Conservation (phyloP, 92 coral and sea anemone species). For the Galaxea fascicularis region DNA sequence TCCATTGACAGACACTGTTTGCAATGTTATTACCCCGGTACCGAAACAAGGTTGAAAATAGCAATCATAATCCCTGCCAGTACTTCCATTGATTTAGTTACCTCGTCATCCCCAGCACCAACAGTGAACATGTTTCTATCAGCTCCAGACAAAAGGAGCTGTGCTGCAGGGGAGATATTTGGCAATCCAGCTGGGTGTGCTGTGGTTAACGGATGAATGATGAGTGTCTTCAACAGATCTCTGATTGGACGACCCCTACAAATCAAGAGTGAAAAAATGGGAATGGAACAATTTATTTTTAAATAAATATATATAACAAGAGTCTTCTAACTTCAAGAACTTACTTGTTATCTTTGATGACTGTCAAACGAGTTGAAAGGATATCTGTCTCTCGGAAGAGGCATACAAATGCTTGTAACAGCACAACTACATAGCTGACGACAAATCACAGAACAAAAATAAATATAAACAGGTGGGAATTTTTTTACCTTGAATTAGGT, state of each 20-base stretch:
- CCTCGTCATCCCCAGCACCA: slow-evolving; percentile 28
- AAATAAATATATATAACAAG: not conserved
- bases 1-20: no score
- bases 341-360: slow-evolving; percentile 85
- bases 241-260: slow-evolving; percentile 73
- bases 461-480: not conserved
- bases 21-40: no score
- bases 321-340: not conserved
- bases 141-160: slow-evolving; percentile 73
- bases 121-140: slow-evolving; percentile 38
- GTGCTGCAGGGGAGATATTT: slow-evolving; percentile 82
- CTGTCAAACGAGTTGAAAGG: slow-evolving; percentile 72
- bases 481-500: no score
- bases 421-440: slow-evolving; percentile 84
- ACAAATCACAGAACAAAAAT: not conserved
- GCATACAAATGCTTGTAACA: slow-evolving; percentile 79
- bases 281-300: not conserved
- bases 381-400: slow-evolving; percentile 96
- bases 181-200: slow-evolving; percentile 35
- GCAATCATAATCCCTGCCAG: no score
- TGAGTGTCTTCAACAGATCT: slow-evolving; percentile 59
- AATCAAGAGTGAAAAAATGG: not conserved
- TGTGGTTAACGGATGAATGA: slow-evolving; percentile 68
- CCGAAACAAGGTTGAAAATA: no score
- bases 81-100: not conserved